Evolutionary conservation across 2,113 vertebrate species (phyloP), one percentile per base, ranked within the genome.

Genomic region (Rousettus leschenaultii): DNA sequence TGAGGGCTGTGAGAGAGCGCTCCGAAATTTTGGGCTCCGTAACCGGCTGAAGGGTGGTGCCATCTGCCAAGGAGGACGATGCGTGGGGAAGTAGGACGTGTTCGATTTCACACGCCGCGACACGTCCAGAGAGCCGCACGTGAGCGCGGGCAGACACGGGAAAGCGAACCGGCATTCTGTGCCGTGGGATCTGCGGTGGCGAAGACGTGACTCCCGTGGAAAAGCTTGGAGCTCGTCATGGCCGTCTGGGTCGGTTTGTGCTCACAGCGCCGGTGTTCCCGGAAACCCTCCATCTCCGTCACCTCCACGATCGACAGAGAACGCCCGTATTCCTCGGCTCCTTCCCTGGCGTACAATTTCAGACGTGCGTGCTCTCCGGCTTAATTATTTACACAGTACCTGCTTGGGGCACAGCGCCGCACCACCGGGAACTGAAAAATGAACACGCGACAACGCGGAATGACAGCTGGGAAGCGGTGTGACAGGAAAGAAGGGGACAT

Each of bases 301-400:
- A 45, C 61, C 11, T 38, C 21, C 70, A 26, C 43, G 74, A 96
- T 6, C n/a, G 86, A 18, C 19, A 45, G 71, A 77, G 45, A 48
- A 40, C 65, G 26, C 14, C 51, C 71, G 35, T 2, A 59, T 16
- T 94, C 75, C 85, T 33, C 0, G 2, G 55, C 24, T n/a, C 33
- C 35, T 53, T 53, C 5, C 9, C 18, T 55, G 48, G 18, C 10
- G 59, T 51, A 51, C 13, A 53, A 15, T 51, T 63, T 71, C 71
- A 97, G 96, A 71, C 18, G 16, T 0, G 1, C 5, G 40, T 51
- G 1, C 14, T 12, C 45, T 45, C 2, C 75, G 70, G 43, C 14
- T 87, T 43, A 94, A 95, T 96, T 96, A 92, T 84, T 97, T 65
- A 93, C 51, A 26, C 1, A 4, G 26, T 18, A 78, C n/a, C 73